phyloP scores from a whole-genome alignment of 1,140 invertebrate species.

The Ostrea edulis region DNA sequence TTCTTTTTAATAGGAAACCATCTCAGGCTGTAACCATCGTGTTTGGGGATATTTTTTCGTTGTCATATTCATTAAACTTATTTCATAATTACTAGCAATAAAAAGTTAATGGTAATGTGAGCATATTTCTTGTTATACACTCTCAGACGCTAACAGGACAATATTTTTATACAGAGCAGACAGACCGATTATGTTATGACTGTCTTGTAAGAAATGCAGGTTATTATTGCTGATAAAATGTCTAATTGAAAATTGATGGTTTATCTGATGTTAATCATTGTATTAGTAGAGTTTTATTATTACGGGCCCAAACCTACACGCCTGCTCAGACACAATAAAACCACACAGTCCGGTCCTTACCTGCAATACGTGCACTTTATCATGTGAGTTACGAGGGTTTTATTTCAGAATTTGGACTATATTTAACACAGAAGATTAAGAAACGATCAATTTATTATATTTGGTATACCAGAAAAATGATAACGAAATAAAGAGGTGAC shows the following conservation, averaged over 20 bases:
- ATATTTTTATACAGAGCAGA: not conserved
- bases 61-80: too few relatives aligned
- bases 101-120: too few relatives aligned
- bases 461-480: slow-evolving; percentile 21
- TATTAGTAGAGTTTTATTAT: not conserved
- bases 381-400: not conserved
- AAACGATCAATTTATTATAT: slow-evolving; percentile 4
- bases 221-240: not conserved
- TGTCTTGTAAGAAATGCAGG: not conserved
- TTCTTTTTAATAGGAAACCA: not conserved
- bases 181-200: too few relatives aligned
- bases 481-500: not conserved
- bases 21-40: too few relatives aligned
- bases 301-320: not conserved
- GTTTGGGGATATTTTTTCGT: too few relatives aligned
- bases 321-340: not conserved
- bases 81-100: too few relatives aligned
- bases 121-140: not conserved
- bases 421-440: slow-evolving; percentile 8
- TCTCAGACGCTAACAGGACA: not conserved
- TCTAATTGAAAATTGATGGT: slow-evolving; percentile 7
- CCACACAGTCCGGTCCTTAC: not conserved
- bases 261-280: not conserved
- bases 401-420: not conserved
- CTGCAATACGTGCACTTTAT: not conserved